Conservation (phyloP, 2,797 vertebrate genomes). For the Mallotus villosus region DNA sequence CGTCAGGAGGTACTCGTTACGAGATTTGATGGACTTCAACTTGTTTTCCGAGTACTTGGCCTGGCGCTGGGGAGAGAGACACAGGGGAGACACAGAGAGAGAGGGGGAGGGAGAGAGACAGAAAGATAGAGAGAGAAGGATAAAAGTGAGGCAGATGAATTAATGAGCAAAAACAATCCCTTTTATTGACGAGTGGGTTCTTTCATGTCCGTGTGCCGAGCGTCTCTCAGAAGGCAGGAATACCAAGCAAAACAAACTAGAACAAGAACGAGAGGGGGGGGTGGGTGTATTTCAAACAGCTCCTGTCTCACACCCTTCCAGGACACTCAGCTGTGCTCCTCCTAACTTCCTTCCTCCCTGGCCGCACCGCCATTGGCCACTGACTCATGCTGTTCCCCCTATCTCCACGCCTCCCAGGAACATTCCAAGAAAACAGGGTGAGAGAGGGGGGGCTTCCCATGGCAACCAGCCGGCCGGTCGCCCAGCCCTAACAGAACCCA, state of each 20-base stretch:
- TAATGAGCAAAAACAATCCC: constrained; percentile 43
- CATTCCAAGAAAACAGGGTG: too few relatives aligned
- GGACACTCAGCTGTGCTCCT: constrained; percentile 13
- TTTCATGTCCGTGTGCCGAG: constrained; percentile 46
- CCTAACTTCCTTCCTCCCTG: constrained; percentile 36
- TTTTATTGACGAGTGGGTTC: constrained; percentile 43
- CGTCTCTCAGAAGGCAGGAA: constrained; percentile 21
- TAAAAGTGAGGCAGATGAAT: constrained; percentile 31
- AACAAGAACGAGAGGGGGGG: constrained; percentile 8
- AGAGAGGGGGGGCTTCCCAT: too few relatives aligned
- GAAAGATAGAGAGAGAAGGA: constrained; percentile 20
- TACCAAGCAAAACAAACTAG: constrained; percentile 13
- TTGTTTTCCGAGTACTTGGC: constrained; percentile 99
- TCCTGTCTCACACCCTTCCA: constrained; percentile 30
- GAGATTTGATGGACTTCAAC: constrained; percentile 97
- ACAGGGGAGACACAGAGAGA: constrained; percentile 35
- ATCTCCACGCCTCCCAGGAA: too few relatives aligned
- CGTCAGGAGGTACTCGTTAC: constrained; percentile 97
- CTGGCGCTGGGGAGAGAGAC: constrained; percentile 67
- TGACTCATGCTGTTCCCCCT: too few relatives aligned
- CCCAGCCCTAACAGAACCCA: too few relatives aligned
- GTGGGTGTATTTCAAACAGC: constrained; percentile 5
- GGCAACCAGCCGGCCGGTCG: too few relatives aligned
- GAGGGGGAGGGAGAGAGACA: too few relatives aligned
- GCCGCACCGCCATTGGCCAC: too few relatives aligned